Evolutionary conservation across 2,797 vertebrate genomes (phyloP).

Genomic region (Propithecus deckenii): DNA sequence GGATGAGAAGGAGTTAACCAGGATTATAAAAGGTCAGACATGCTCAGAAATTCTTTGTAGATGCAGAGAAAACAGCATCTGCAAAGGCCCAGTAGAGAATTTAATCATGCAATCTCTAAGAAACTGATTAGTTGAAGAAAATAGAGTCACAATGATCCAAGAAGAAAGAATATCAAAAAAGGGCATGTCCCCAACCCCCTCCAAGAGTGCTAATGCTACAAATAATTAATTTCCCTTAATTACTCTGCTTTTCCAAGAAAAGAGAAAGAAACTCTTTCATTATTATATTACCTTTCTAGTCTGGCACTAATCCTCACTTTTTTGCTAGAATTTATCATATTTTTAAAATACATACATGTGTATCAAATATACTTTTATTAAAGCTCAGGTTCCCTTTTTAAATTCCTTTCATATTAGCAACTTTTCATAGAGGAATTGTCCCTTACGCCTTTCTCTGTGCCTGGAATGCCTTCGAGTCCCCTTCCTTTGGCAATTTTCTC

Average conservation of each 20-base stretch:
- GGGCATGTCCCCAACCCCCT: background rate
- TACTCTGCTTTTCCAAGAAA: background rate
- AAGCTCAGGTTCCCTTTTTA: background rate
- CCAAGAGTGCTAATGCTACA: background rate
- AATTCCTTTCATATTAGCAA: slow-evolving; percentile 12
- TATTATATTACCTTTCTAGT: background rate
- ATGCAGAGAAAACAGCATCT: background rate
- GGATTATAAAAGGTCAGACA: background rate
- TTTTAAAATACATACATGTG: background rate
- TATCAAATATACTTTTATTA: slow-evolving; percentile 15
- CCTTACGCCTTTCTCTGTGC: background rate
- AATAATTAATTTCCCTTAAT: background rate
- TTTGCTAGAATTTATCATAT: background rate
- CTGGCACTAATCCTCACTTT: background rate
- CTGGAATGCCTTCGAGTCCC: background rate
- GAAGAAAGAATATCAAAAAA: background rate
- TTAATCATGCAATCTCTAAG: background rate
- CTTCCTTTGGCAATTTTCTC: slow-evolving; percentile 29
- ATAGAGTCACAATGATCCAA: background rate
- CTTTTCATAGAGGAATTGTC: background rate
- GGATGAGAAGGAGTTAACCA: background rate
- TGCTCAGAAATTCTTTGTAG: background rate
- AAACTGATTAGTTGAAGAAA: background rate
- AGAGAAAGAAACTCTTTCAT: background rate
- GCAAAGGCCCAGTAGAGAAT: background rate